phyloP scores from a whole-genome alignment of 2,888 invertebrate species.

The Drosophila anomalata region DNA sequence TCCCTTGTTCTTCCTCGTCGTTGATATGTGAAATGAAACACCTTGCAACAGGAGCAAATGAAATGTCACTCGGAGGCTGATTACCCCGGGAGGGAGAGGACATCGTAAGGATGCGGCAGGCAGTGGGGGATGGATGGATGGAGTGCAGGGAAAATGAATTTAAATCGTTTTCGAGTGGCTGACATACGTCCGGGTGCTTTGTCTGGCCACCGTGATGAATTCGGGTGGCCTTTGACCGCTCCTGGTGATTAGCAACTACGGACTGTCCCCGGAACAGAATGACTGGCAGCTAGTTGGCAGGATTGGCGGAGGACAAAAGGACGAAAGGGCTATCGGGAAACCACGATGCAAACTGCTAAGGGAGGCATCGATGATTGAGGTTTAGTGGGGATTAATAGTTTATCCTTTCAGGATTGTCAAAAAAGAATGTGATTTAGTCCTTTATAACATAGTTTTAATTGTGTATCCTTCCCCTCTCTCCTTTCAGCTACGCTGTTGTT shows the following conservation, averaged over 20 bases:
- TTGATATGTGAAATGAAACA: constrained; percentile 73
- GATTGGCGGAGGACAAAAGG: constrained; percentile 13
- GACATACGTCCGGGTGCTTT: constrained; percentile 32
- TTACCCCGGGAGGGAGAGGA: constrained; percentile 10
- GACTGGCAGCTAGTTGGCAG: constrained; percentile 4
- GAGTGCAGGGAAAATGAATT: constrained; percentile 25
- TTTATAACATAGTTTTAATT: background rate
- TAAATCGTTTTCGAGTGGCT: constrained; percentile 40
- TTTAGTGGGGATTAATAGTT: background rate
- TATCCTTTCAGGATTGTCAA: too few relatives aligned
- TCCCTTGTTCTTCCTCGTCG: background rate
- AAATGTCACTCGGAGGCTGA: constrained; percentile 42
- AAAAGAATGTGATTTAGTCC: too few relatives aligned
- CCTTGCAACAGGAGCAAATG: constrained; percentile 60
- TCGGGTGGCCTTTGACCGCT: constrained; percentile 32
- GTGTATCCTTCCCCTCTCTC: constrained; percentile 1
- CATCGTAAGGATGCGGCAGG: background rate
- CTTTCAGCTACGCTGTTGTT: constrained; percentile 90
- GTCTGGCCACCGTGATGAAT: background rate
- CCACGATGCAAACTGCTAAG: constrained; percentile 25
- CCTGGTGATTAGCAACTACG: constrained; percentile 41
- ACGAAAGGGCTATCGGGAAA: constrained; percentile 9
- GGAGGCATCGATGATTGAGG: background rate
- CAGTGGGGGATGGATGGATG: too few relatives aligned
- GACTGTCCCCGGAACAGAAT: constrained; percentile 14